Conservation (phyloP, 2,113 vertebrate genomes). For the Spermophilus dauricus region DNA sequence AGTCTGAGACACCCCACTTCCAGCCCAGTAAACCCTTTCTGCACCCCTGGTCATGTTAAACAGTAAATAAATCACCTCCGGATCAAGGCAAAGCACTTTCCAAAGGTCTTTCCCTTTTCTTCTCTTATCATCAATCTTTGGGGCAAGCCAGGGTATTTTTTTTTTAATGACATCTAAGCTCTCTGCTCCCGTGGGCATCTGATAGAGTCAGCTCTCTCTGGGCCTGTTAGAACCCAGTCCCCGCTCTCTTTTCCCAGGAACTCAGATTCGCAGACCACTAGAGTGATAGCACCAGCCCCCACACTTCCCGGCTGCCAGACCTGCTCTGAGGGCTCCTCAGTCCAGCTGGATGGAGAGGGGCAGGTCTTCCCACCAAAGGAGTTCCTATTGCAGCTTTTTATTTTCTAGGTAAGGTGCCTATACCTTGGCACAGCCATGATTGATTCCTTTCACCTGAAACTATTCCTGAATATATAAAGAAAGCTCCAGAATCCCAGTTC, state of each 20-base stretch:
- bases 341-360: background rate
- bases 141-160: conserved; percentile 57
- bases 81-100: conserved; percentile 69
- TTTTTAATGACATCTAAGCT: conserved; percentile 65
- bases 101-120: conserved; percentile 63
- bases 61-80: conserved; percentile 72
- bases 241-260: conserved; percentile 63
- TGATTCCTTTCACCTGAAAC: conserved; percentile 73
- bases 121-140: conserved; percentile 76
- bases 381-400: conserved; percentile 38
- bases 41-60: conserved; percentile 51
- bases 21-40: conserved; percentile 58
- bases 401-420: conserved; percentile 61
- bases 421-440: conserved; percentile 48
- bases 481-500: conserved; percentile 12
- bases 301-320: conserved; percentile 66
- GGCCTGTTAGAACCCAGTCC: background rate
- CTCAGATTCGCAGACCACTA: conserved; percentile 68
- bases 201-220: conserved; percentile 45
- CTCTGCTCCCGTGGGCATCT: conserved; percentile 39
- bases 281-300: conserved; percentile 56
- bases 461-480: conserved; percentile 59
- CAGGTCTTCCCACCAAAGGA: background rate
- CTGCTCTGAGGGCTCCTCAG: conserved; percentile 49
- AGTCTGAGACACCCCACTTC: conserved; percentile 6